Evolutionary conservation across 2,888 invertebrate species (phyloP), one percentile per base, ranked within the genome.

Genomic region (Priocnemis perturbator): DNA sequence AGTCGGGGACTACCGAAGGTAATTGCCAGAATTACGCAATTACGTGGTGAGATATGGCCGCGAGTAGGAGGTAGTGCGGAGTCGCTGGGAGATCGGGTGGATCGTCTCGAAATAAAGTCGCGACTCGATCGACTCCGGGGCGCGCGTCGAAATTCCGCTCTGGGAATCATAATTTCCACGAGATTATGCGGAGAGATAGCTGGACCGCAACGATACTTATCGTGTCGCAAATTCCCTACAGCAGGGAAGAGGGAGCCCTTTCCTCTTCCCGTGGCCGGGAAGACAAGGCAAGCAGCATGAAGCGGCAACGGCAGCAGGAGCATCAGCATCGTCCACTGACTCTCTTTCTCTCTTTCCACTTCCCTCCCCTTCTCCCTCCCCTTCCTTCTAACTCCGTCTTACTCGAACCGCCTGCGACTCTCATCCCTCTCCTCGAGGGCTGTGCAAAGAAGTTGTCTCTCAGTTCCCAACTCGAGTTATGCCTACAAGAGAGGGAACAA

Each of bases 401-500:
- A 7, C 37, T 37, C 7, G 4, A 11, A 9, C 37, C 37, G 37
- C 37, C 71, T 72, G 56, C 65, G 69, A 52, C 59, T 69, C 68
- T 60, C 66, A 58, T 61, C 72, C 68, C 65, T 37, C 37, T 67
- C 48, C 52, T 47, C 45, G 50, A 17, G 14, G 11, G 37, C 50
- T 52, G 61, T 59, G 59, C 72, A 59, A 74, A 80, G 78, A 79
- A 80, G 78, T 81, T 82, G 81, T 82, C 82, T 78, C 74, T 73
- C 76, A 70, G 74, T 80, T 74, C 78, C 74, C 74, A 69, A 69
- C 59, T 77, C 72, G 76, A 78, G 78, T 80, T 75, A 82, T 77
- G 72, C 75, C 70, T 74, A 74, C 71, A 71, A 69, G 78, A 76
- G 75, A 77, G 78, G 76, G 78, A 81, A 81, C 83, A 83, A 86